Base-by-base conservation (phyloP, 2,888 invertebrate species). In the Cremastobaeus sp. region DNA sequence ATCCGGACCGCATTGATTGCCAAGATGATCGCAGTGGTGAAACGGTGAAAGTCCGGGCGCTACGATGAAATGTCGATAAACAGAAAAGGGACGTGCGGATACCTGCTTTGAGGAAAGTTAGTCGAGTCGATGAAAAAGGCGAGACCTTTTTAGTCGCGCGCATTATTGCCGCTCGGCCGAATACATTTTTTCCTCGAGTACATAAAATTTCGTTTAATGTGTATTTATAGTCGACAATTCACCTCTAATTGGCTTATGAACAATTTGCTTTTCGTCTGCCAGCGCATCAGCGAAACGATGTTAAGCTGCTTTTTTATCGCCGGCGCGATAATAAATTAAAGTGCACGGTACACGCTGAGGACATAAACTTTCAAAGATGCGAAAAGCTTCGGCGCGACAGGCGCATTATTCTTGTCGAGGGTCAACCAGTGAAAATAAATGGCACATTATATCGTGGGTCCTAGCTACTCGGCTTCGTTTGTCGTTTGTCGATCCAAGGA, bases 361-460 rank as follows among this genome's bases (percentile, higher is more conserved):
- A 39, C 55, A 39, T 48, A 54, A 65, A 54, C 37, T 47, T 45
- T 54, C 65, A 55, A 55, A 65, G 65, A 65, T 39, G 55, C 65
- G 37, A 43, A 54, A 65, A 54, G 54, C 43, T 37, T 65, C 11
- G 52, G 45, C 52, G 47, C 62, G 52, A 43, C 50, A 32, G 52
- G 25, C 54, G 25, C 57, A 48, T 57, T 55, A 50, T 37, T 68
- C 68, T 32, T 59, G 41, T 35, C 68, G 17, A 59, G 68, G 68
- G 68, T 68, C 68, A 52, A 52, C 68, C 52, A 59, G 59, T 52
- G 68, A 59, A 68, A 68, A 68, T 68, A 68, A 68, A 68, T 68
- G 68, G 59, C 57, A 50, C 57, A 50, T 68, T 68, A 68, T 68
- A 59, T 68, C 17, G 43, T 35, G 21, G 50, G 34, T 41, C 66